These are phyloP conservation scores for Catocala fraxini DNA, from an alignment of 2,888 invertebrate species.

Conservation along the genomic window DNA sequence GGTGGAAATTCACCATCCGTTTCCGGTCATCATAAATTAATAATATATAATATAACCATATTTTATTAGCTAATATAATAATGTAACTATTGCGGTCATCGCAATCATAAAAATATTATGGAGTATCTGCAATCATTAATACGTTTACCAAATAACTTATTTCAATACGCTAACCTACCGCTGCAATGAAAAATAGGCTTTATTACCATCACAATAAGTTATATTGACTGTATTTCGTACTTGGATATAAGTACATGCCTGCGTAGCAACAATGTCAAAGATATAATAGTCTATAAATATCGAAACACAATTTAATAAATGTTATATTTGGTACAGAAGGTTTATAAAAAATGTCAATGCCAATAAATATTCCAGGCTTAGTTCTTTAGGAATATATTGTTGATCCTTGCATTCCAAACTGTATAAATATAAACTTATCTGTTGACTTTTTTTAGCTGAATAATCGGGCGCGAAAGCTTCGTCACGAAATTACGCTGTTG, in stretches of 20 bases:
- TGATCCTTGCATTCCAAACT: conserved; percentile 45
- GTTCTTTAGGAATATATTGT: conserved; percentile 6
- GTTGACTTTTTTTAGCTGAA: conserved; percentile 70
- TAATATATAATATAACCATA: too few species aligned
- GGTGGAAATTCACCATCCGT: conserved; percentile 40
- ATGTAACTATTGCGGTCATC: too few species aligned
- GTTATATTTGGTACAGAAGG: neutral
- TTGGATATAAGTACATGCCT: conserved; percentile 15
- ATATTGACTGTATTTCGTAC: neutral
- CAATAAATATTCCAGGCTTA: neutral
- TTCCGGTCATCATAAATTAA: conserved; percentile 33
- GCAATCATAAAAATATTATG: too few species aligned
- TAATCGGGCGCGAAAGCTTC: conserved; percentile 83
- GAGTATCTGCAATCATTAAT: too few species aligned
- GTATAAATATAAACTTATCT: conserved; percentile 56
- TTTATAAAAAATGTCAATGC: neutral
- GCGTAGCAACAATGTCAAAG: conserved; percentile 42
- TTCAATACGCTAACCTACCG: neutral
- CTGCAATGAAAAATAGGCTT: conserved; percentile 21
- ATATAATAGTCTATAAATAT: neutral
- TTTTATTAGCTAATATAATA: too few species aligned
- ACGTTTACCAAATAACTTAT: too few species aligned
- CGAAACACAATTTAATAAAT: neutral
- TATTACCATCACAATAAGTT: neutral
- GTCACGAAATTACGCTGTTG: conserved; percentile 62